Base-by-base conservation (phyloP, 1,140 invertebrate genomes). In the Drosophila pseudoananassae region DNA sequence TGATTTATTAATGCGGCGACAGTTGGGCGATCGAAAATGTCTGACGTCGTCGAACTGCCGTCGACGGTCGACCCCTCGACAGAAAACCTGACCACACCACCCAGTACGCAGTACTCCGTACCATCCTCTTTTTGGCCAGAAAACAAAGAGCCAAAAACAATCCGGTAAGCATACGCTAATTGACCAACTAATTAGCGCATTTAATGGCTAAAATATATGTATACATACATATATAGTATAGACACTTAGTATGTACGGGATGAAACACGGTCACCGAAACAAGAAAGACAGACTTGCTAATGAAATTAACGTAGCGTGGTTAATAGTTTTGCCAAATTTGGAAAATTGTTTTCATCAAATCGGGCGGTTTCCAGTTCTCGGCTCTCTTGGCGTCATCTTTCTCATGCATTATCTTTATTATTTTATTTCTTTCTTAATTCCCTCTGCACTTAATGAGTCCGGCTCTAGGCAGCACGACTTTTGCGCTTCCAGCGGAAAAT, bases 251-350 rank as follows among this genome's bases (percentile, higher is more conserved):
- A 15, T 68, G 10, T 69, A 1, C 43, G 31, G 33, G 20, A 52
- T 56, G 64, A 69, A 87, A 81, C 45, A 65, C 81, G 73, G 73
- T 70, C 81, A 87, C 50, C 69, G 73, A 85, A 87, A 78, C 70
- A 49, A 69, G 63, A 74, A 57, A 74, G 68, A 71, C 59, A 75
- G 69, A 65, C 51, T 47, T 66, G 83, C 78, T 88, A 87, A 87
- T 87, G 78, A 68, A 87, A 87, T 87, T 87, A 87, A 87, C 82
- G 85, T 88, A 82, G 78, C 78, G 78, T 83, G 78, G 78, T 87
- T 87, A 87, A 87, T 78, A 88, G 75, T 88, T 87, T 88, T 82
- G 85, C 75, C 65, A 88, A 87, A 87, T 88, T 83, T 88, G 63
- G 72, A 70, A 85, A 74, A 87, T 87, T 81, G 61, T 87, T 85